A percentile compares a stretch with the other conserved stretches of the same genome.
Evolutionary conservation across 2,888 invertebrate genomes (phyloP).

Genomic region (Epiperipatus broadwayi): DNA sequence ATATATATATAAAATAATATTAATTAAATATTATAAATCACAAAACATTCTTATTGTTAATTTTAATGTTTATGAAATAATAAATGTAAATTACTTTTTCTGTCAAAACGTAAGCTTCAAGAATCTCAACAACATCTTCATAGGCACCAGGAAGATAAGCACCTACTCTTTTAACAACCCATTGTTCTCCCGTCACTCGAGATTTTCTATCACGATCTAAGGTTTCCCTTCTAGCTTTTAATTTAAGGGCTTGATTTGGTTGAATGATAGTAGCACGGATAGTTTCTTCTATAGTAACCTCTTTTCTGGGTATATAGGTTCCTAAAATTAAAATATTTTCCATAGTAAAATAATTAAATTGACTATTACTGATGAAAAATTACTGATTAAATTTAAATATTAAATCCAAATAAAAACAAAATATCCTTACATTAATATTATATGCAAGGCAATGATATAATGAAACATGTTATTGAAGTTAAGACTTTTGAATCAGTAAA

Average conservation of each 20-base stretch:
- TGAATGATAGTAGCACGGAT: slow-evolving; percentile 30
- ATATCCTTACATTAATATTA: too few species aligned
- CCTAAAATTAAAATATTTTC: slow-evolving; percentile 22
- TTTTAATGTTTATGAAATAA: too few species aligned
- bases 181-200: slow-evolving; percentile 30
- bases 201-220: slow-evolving; percentile 24
- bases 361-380: too few species aligned
- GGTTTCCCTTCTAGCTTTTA: slow-evolving; percentile 31
- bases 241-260: slow-evolving; percentile 32
- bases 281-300: slow-evolving; percentile 30
- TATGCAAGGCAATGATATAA: too few species aligned
- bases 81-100: slow-evolving; percentile 28
- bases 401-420: too few species aligned
- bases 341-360: too few species aligned
- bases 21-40: too few species aligned
- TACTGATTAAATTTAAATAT: too few species aligned
- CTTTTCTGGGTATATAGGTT: slow-evolving; percentile 33
- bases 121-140: slow-evolving; percentile 32
- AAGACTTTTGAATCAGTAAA: too few species aligned
- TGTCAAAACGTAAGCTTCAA: slow-evolving; percentile 33
- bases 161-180: slow-evolving; percentile 32
- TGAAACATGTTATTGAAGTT: too few species aligned
- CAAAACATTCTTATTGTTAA: too few species aligned
- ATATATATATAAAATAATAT: too few species aligned
- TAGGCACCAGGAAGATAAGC: slow-evolving; percentile 35